Percentiles rank a stretch among this genome's conserved stretches.
Conservation (phyloP, 2,888 invertebrate genomes). For the Athalia cordata region DNA sequence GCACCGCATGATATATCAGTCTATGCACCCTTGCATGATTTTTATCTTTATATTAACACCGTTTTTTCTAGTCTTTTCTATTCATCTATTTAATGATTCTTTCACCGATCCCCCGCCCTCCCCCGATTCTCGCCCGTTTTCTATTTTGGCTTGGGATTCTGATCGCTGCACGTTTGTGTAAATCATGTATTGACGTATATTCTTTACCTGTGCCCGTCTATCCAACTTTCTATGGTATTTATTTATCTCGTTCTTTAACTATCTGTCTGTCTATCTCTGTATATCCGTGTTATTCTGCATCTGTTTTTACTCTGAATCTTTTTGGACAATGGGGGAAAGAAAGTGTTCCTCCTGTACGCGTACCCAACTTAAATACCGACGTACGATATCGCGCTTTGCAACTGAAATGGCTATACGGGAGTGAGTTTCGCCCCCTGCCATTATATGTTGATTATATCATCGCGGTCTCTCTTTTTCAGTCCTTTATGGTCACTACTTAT, state of each 20-base stretch:
- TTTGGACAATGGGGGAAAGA: conserved; percentile 19
- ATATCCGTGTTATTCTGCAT: conserved; percentile 40
- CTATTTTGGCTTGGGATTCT: conserved; percentile 7
- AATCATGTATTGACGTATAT: background rate
- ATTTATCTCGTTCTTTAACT: conserved; percentile 45
- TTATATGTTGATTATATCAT: conserved; percentile 7
- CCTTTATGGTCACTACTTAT: conserved; percentile 9
- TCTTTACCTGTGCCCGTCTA: conserved; percentile 26
- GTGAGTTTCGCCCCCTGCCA: conserved; percentile 7
- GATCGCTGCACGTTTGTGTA: conserved; percentile 23
- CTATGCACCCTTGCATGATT: conserved; percentile 28
- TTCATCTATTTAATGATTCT: background rate
- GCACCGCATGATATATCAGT: conserved; percentile 39
- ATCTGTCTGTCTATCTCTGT: conserved; percentile 42
- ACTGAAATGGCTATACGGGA: conserved; percentile 39
- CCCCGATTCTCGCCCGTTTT: background rate
- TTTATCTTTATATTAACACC: conserved; percentile 5
- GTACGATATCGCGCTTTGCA: conserved; percentile 39
- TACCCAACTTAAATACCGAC: conserved; percentile 27
- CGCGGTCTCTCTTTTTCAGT: conserved; percentile 25
- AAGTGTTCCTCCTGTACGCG: conserved; percentile 34
- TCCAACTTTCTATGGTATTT: conserved; percentile 40
- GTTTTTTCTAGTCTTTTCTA: conserved; percentile 5
- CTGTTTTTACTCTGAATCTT: conserved; percentile 23
- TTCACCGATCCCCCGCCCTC: too few species aligned